phyloP scores from a whole-genome alignment of 2,888 invertebrate genomes.

The Taphrorychus bicolor region DNA sequence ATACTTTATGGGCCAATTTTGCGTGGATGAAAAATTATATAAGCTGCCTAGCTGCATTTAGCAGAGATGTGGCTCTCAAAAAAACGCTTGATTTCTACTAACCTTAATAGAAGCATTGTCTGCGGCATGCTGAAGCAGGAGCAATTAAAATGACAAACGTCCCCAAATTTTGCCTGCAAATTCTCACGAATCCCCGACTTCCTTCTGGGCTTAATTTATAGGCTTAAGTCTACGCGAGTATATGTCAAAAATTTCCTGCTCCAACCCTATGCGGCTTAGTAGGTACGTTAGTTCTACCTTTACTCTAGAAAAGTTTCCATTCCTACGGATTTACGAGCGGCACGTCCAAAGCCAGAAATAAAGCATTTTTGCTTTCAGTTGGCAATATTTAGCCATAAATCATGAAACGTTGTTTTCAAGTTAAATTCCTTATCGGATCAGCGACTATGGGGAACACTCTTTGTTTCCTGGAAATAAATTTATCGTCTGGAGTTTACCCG shows the following conservation, averaged over 20 bases:
- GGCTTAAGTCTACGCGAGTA: slow-evolving; percentile 17
- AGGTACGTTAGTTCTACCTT: too few species aligned
- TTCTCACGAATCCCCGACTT: slow-evolving; percentile 24
- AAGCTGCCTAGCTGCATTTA: not conserved
- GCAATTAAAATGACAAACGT: slow-evolving; percentile 27
- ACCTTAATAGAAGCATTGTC: not conserved
- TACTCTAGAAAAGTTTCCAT: not conserved
- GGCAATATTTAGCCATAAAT: slow-evolving; percentile 20
- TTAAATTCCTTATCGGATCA: slow-evolving; percentile 26
- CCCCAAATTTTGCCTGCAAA: slow-evolving; percentile 22
- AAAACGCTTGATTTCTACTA: not conserved
- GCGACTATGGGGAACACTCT: slow-evolving; percentile 6
- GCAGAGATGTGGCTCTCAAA: not conserved
- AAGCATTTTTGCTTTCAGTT: slow-evolving; percentile 18
- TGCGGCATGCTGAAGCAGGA: slow-evolving; percentile 14
- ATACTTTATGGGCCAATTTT: not conserved
- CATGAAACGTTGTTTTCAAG: slow-evolving; percentile 27
- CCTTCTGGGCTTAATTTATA: slow-evolving; percentile 28
- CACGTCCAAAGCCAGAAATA: slow-evolving; percentile 1
- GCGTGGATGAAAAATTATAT: not conserved
- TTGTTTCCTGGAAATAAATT: slow-evolving; percentile 13
- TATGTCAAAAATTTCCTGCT: slow-evolving; percentile 30
- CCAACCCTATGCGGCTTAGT: not conserved
- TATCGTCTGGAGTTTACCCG: slow-evolving; percentile 7
- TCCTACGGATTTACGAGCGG: not conserved